phyloP scores from a whole-genome alignment of 2,888 invertebrate genomes.

The Dusona sp. region DNA sequence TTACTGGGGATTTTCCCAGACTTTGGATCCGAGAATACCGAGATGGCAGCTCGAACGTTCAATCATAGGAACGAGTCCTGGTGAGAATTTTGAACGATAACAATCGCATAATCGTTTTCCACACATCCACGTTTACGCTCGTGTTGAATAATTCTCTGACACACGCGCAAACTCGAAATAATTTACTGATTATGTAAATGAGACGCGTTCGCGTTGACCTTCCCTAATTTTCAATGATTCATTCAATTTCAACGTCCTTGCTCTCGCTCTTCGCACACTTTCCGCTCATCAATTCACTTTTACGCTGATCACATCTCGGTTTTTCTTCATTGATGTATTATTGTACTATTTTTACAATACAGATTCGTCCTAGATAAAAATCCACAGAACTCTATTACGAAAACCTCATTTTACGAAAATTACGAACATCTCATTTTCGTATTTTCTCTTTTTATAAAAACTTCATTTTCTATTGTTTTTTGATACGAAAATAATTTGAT shows the following conservation, averaged over 20 bases:
- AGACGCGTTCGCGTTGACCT: slow-evolving; percentile 65
- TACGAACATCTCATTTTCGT: neutral
- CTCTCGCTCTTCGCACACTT: slow-evolving; percentile 34
- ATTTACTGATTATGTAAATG: slow-evolving; percentile 68
- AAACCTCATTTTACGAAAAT: neutral
- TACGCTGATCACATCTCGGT: neutral
- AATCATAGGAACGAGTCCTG: slow-evolving; percentile 97
- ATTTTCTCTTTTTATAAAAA: too few relatives aligned
- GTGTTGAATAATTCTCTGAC: slow-evolving; percentile 47
- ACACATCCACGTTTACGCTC: neutral
- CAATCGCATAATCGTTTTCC: slow-evolving; percentile 9
- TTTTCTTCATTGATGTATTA: slow-evolving; percentile 6
- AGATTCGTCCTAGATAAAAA: neutral
- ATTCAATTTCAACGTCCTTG: slow-evolving; percentile 66
- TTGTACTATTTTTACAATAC: neutral
- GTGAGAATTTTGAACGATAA: slow-evolving; percentile 81
- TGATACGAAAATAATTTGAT: neutral
- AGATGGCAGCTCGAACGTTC: slow-evolving; percentile 95
- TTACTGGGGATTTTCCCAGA: slow-evolving; percentile 97
- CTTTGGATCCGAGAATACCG: slow-evolving; percentile 94
- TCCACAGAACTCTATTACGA: neutral
- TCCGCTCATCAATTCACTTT: slow-evolving; percentile 34
- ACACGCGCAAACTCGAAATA: slow-evolving; percentile 43
- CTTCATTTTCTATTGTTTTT: neutral
- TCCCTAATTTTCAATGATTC: slow-evolving; percentile 67